phyloP scores from a whole-genome alignment of 2,113 vertebrate species.

The Aviceda subcristata region DNA sequence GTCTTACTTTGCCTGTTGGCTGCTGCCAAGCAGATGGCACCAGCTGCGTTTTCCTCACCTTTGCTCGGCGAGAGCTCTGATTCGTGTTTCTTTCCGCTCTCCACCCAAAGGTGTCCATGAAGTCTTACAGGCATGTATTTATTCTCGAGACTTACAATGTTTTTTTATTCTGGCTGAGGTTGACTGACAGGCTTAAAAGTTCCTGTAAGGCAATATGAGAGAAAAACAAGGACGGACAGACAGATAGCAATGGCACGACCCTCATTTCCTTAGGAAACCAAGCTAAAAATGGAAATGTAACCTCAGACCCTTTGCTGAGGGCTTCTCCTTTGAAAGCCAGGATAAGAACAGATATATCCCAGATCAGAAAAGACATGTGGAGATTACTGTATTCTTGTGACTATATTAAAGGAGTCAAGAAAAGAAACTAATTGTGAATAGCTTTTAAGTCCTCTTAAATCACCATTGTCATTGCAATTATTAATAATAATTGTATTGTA shows the following conservation, averaged over 20 bases:
- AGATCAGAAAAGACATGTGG: not conserved
- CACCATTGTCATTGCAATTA: not conserved
- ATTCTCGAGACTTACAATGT: not conserved
- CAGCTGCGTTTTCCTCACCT: not conserved
- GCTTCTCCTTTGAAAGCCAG: conserved; percentile 2
- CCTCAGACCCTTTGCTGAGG: conserved; percentile 28
- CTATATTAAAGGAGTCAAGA: not conserved
- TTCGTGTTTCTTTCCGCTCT: not conserved
- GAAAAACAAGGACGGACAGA: conserved; percentile 43
- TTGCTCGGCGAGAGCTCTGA: not conserved
- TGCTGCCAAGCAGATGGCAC: not conserved
- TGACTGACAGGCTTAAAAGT: not conserved
- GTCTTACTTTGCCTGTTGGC: not conserved
- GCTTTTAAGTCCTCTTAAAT: not conserved
- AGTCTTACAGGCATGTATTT: not conserved
- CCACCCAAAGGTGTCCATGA: not conserved
- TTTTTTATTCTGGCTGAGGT: not conserved
- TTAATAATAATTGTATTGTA: not conserved
- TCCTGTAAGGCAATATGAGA: conserved; percentile 27
- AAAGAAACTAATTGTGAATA: not conserved
- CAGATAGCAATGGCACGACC: not conserved
- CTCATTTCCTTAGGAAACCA: conserved; percentile 31
- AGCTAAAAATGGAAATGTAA: conserved; percentile 53
- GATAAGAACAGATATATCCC: not conserved
- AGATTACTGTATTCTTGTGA: not conserved